Evolutionary conservation across 2,113 vertebrate species (phyloP), one percentile per base, ranked within the genome.

Genomic region (Prionailurus viverrinus): DNA sequence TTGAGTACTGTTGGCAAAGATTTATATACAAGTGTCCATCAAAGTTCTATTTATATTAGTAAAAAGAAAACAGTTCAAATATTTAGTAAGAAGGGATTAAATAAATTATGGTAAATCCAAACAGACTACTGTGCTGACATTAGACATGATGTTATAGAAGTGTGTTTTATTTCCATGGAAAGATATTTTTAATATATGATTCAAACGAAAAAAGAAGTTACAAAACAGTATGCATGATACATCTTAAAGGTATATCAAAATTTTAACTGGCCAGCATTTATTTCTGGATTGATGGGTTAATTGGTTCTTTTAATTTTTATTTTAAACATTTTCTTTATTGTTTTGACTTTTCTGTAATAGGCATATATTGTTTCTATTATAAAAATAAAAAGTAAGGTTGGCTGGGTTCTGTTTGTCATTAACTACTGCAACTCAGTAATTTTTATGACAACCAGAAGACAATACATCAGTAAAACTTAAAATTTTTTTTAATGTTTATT

Each of bases 371-470:
- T 51, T 80, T 66, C 66, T 55, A 74, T 29, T 41, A 45, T 68
- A 65, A 87, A 27, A 87, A 80, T 86, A 79, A 45, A 55, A 91
- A 92, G 61, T 71, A 71, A 87, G 41, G 9, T 63, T 71, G n/a
- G 41, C 61, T 80, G 51, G 25, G 19, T 25, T 71, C 66, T 80
- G 39, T 95, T 51, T 79, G 25, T 98, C 96, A 97, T 97, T 97
- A 98, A 98, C 98, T 99, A 99, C 99, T 99, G 99, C 99, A 99
- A 99, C 99, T 99, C 98, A 99, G 98, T 99, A 98, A 99, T 99
- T 99, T 99, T 99, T 99, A 99, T 99, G 99, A 99, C 99, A 99
- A 99, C 99, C 99, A 99, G 99, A 99, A 99, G 99, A 99, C 99
- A 99, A 99, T 99, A 99, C 99, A 99, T 99, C 99, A 99, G 99